Conservation (phyloP, 2,888 invertebrate genomes). For the Apoda limacodes region DNA sequence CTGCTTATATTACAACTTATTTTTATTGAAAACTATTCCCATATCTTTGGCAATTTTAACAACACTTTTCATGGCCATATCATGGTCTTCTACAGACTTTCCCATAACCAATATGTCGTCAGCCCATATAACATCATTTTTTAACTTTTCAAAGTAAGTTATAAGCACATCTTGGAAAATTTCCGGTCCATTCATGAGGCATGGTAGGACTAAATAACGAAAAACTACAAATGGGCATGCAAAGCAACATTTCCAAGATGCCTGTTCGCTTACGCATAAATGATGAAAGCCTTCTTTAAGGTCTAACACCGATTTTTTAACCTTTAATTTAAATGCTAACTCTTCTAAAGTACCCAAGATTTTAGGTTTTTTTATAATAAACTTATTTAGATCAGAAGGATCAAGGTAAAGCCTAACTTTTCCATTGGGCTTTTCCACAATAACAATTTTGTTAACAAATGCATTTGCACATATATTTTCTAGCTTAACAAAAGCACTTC, state of each 20-base stretch:
- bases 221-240: constrained; percentile 2
- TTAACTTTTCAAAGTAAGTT: constrained; percentile 2
- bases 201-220: constrained; percentile 5
- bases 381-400: too few relatives aligned
- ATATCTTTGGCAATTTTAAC: constrained; percentile 6
- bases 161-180: constrained; percentile 1
- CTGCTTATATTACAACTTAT: constrained; percentile 15
- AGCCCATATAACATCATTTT: constrained; percentile 8
- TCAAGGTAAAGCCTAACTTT: too few relatives aligned
- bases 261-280: constrained; percentile 4
- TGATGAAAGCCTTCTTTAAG: constrained; percentile 17
- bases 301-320: constrained; percentile 15
- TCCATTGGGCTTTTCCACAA: too few relatives aligned
- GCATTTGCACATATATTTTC: too few relatives aligned
- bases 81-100: constrained; percentile 4
- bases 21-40: constrained; percentile 13
- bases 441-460: too few relatives aligned
- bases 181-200: constrained; percentile 8
- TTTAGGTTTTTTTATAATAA: too few relatives aligned
- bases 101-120: constrained; percentile 10
- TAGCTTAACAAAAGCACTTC: too few relatives aligned
- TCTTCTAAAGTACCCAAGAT: too few relatives aligned
- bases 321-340: constrained; percentile 10
- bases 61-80: constrained; percentile 7
- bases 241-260: constrained; percentile 17